These are phyloP conservation scores for Mesitornis unicolor DNA, from an alignment of 2,113 vertebrate genomes.

Conservation along the genomic window DNA sequence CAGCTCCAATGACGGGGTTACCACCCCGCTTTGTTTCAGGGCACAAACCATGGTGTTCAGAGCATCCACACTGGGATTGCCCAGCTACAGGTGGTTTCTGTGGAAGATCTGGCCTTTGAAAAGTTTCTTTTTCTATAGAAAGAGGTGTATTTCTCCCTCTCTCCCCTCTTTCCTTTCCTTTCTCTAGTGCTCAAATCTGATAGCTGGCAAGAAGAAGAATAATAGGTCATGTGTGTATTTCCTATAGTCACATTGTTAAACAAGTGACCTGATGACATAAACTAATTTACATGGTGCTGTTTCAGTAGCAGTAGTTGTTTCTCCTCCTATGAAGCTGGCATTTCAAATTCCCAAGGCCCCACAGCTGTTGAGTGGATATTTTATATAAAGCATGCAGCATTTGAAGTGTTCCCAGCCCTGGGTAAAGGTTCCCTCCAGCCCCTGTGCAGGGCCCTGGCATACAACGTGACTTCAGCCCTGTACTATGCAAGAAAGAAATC, in stretches of 20 bases:
- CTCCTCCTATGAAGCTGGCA: neutral
- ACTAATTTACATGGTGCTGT: neutral
- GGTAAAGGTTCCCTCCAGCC: neutral
- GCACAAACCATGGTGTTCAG: fast-evolving
- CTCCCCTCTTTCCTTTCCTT: neutral
- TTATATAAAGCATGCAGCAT: neutral
- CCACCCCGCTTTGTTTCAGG: fast-evolving
- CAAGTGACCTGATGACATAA: neutral
- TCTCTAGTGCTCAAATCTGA: neutral
- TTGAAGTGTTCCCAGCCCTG: neutral
- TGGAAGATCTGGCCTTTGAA: neutral
- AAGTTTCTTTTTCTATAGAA: neutral
- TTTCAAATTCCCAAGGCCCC: neutral
- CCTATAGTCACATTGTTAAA: neutral
- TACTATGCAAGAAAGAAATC: neutral
- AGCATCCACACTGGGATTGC: neutral
- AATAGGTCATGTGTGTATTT: neutral
- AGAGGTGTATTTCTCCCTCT: neutral
- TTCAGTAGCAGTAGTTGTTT: neutral
- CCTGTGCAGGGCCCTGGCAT: neutral
- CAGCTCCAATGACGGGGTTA: fast-evolving
- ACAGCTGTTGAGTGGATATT: neutral
- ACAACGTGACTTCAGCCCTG: neutral
- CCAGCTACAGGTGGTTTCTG: neutral
- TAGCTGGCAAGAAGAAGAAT: neutral